phyloP scores from a whole-genome alignment of 2,113 vertebrate species.

The Diadophis punctatus region DNA sequence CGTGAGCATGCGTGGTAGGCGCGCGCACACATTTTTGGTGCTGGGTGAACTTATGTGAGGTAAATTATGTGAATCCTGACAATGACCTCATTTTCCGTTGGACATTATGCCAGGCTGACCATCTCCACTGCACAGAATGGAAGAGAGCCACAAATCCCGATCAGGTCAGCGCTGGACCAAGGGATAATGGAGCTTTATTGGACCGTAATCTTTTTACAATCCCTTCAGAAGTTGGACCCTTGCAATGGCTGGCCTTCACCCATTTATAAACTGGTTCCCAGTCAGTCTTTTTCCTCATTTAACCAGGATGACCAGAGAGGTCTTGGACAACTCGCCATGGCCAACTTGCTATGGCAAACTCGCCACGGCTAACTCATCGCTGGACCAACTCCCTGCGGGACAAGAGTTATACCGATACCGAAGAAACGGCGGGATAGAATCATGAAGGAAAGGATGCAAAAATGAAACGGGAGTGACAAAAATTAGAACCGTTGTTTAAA shows the following conservation, averaged over 20 bases:
- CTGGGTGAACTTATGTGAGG: too few species aligned
- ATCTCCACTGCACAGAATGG: neutral
- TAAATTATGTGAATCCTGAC: too few species aligned
- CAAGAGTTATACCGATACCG: neutral
- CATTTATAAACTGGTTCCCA: conserved; percentile 27
- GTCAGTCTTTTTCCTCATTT: conserved; percentile 2
- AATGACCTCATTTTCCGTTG: neutral
- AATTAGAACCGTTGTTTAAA: neutral
- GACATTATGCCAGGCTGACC: too few species aligned
- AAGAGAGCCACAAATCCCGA: neutral
- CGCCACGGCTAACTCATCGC: too few species aligned
- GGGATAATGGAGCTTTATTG: conserved; percentile 60
- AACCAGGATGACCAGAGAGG: neutral
- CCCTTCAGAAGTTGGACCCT: conserved; percentile 17
- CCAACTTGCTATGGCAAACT: too few species aligned
- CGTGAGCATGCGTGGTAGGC: too few species aligned
- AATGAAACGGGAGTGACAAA: neutral
- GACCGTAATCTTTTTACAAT: conserved; percentile 36
- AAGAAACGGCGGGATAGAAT: neutral
- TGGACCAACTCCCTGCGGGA: too few species aligned
- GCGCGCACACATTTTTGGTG: too few species aligned
- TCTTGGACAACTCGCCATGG: too few species aligned
- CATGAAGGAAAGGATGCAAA: neutral
- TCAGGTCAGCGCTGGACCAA: conserved; percentile 27
- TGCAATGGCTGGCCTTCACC: conserved; percentile 20